Conservation (phyloP, 2,888 invertebrate genomes). For the Drosophila meridiana region DNA sequence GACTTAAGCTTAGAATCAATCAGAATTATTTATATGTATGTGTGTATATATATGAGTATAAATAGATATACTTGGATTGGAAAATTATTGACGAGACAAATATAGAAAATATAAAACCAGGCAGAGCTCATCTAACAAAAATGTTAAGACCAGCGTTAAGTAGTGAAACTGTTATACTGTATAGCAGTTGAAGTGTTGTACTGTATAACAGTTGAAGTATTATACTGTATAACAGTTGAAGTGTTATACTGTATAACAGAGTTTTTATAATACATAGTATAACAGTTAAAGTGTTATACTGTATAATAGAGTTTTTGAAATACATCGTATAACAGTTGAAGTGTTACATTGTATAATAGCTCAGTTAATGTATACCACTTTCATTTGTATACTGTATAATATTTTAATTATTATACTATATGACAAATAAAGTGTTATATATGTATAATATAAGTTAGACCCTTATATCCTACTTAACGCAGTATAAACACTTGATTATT, state of each 20-base stretch:
- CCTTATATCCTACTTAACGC: neutral
- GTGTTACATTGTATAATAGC: neutral
- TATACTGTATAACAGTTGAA: neutral
- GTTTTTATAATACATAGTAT: neutral
- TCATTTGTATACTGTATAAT: neutral
- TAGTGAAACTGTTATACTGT: slow-evolving; percentile 25
- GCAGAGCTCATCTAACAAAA: slow-evolving; percentile 9
- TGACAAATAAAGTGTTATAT: too few species aligned
- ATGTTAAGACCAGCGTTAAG: slow-evolving; percentile 16
- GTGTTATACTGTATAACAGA: neutral
- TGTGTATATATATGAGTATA: neutral
- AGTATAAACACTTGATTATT: neutral
- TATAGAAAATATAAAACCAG: slow-evolving; percentile 7
- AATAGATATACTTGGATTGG: slow-evolving; percentile 19
- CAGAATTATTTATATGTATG: neutral
- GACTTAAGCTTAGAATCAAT: slow-evolving; percentile 41
- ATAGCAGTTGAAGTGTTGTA: neutral
- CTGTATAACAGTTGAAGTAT: neutral
- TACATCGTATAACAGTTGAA: neutral
- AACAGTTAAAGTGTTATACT: neutral
- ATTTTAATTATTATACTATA: neutral
- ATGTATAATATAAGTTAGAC: too few species aligned
- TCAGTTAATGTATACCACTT: neutral
- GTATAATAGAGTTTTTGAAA: neutral
- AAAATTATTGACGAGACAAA: slow-evolving; percentile 25